Evolutionary conservation across 2,888 invertebrate species (phyloP), one percentile per base, ranked within the genome.

Genomic region (Xestia c-nigrum): DNA sequence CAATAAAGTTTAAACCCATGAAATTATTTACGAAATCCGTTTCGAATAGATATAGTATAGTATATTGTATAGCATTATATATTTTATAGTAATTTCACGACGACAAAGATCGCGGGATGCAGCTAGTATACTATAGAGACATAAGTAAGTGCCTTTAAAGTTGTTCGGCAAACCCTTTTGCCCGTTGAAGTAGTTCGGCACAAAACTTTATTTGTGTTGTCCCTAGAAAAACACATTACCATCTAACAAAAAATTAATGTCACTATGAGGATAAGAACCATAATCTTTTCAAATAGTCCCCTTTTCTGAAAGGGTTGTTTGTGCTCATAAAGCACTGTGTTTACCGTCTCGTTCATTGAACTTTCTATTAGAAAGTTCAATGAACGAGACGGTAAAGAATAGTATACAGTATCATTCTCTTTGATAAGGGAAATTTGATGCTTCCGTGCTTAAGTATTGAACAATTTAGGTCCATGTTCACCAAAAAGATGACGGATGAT

Each of bases 201-300:
- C 3, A 19, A 10, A 59, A 47, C 38, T 46, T 31, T 67, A 21
- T 67, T 47, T 40, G n/a, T n/a, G n/a, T n/a, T n/a, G 7, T 50
- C 24, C 21, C 52, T 76, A 52, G 1, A 66, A 46, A 76, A 76
- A 76, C 31, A 76, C 52, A 67, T 46, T 38, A 59, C 24, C 24
- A 10, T 66, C 52, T 16, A 21, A 38, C 21, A 38, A 43, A 24
- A 38, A 52, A 75, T 38, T 19, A 31, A 21, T 67, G 46, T 50
- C 31, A 38, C 14, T 43, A 59, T 31, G 16, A 21, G 19, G 75
- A 50, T 66, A 40, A 12, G 16, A 31, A 77, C 38, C 43, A 63
- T 57, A 69, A 47, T 50, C 76, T 59, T 21, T 38, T 43, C 57
- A 40, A 55, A 65, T 55, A 57, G 19, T 68, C 31, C 47, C 24